A percentile compares a stretch with the other conserved stretches of the same genome.
Evolutionary conservation across 2,888 invertebrate genomes (phyloP).

Genomic region (Drosophila lutescens): DNA sequence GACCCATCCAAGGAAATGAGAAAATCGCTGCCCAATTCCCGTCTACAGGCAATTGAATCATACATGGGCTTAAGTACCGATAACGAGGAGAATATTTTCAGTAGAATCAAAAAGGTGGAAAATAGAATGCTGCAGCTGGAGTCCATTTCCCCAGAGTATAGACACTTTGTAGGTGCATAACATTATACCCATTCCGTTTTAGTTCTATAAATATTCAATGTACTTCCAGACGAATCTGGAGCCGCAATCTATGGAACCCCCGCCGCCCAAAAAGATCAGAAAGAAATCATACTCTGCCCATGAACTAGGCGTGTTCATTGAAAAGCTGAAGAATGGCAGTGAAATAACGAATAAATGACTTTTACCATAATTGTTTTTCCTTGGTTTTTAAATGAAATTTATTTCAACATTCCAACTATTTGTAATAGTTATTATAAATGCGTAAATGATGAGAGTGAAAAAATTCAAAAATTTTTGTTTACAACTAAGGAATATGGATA

Average conservation of each 20-base stretch:
- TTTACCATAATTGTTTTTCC: background rate
- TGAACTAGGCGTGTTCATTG: slow-evolving; percentile 19
- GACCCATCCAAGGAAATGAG: slow-evolving; percentile 78
- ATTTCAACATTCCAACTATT: slow-evolving; percentile 67
- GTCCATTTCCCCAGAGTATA: slow-evolving; percentile 92
- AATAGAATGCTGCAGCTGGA: slow-evolving; percentile 90
- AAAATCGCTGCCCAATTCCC: slow-evolving; percentile 29
- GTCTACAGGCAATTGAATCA: slow-evolving; percentile 58
- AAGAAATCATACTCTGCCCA: slow-evolving; percentile 30
- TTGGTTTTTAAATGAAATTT: slow-evolving; percentile 47
- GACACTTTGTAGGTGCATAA: slow-evolving; percentile 86
- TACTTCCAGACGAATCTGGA: slow-evolving; percentile 22
- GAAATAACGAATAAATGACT: slow-evolving; percentile 12
- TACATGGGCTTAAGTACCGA: slow-evolving; percentile 48
- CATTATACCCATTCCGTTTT: background rate
- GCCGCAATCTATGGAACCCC: background rate
- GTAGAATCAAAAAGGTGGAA: slow-evolving; percentile 90
- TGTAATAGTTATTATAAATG: slow-evolving; percentile 66
- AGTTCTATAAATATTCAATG: slow-evolving; percentile 4
- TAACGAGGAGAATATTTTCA: slow-evolving; percentile 87
- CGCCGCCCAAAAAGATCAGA: slow-evolving; percentile 3
- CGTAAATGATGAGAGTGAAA: slow-evolving; percentile 43
- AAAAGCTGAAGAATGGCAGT: slow-evolving; percentile 12
- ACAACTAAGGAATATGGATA: slow-evolving; percentile 50
- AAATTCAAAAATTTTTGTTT: slow-evolving; percentile 53